phyloP scores from a whole-genome alignment of 2,113 vertebrate species.

The Chascanopsetta lugubris region DNA sequence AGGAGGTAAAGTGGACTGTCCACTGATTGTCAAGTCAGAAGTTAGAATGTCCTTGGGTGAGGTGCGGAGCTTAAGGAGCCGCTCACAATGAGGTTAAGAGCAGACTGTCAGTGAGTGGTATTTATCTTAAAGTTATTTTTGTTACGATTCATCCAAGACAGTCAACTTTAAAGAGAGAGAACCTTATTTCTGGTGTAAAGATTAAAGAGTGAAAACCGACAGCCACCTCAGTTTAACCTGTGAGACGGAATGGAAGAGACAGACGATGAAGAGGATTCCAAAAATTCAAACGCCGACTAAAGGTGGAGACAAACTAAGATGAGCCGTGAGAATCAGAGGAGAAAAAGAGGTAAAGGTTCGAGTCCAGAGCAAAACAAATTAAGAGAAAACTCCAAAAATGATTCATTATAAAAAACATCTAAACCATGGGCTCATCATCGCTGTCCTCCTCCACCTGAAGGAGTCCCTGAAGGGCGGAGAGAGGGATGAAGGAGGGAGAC shows the following conservation, averaged over 20 bases:
- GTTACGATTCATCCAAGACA: too few species aligned
- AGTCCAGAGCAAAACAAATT: conserved; percentile 23
- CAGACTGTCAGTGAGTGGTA: too few species aligned
- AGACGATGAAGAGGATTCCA: too few species aligned
- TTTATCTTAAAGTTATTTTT: too few species aligned
- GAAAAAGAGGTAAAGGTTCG: conserved; percentile 19
- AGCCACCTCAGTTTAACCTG: too few species aligned
- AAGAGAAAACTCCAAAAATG: conserved; percentile 52
- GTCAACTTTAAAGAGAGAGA: too few species aligned
- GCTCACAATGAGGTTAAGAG: not conserved
- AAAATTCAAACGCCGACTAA: too few species aligned
- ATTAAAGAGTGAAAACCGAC: too few species aligned
- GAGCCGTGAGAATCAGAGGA: not conserved
- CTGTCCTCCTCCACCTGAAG: conserved; percentile 60
- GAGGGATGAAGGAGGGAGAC: conserved; percentile 42
- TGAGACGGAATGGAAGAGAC: too few species aligned
- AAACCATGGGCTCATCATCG: conserved; percentile 75
- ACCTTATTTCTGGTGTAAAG: too few species aligned
- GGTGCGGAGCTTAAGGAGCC: not conserved
- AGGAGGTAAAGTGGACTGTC: not conserved
- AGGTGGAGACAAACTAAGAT: not conserved
- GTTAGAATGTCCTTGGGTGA: not conserved
- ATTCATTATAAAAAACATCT: conserved; percentile 62
- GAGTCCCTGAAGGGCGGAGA: conserved; percentile 55
- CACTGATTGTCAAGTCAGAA: too few species aligned